Conservation (phyloP, 2,888 invertebrate genomes). For the Epirrhoe tristata region DNA sequence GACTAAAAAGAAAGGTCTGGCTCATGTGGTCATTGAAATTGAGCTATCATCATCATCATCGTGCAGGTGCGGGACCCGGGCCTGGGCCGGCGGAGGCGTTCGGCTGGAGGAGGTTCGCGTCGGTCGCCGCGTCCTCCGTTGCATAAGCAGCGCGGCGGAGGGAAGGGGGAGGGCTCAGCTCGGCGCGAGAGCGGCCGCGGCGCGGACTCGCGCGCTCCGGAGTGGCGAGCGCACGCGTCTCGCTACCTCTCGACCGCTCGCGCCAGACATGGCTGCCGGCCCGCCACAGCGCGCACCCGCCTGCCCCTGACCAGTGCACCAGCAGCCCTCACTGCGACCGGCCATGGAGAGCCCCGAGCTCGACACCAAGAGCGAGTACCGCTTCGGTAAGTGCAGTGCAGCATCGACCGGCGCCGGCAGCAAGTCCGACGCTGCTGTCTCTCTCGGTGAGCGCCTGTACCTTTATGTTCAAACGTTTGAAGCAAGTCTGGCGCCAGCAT, state of each 20-base stretch:
- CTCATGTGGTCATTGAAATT: too few relatives aligned
- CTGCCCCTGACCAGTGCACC: slow-evolving; percentile 29
- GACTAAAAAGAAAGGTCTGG: too few relatives aligned
- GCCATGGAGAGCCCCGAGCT: slow-evolving; percentile 57
- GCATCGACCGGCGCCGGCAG: background rate
- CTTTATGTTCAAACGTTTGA: too few relatives aligned
- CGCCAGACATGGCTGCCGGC: slow-evolving; percentile 41
- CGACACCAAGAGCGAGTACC: slow-evolving; percentile 69
- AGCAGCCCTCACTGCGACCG: background rate
- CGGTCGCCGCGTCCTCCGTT: slow-evolving; percentile 47
- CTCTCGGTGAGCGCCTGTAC: background rate
- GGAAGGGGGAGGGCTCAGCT: slow-evolving; percentile 36
- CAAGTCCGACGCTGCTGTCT: background rate
- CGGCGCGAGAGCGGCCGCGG: slow-evolving; percentile 36
- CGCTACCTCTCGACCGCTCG: slow-evolving; percentile 38
- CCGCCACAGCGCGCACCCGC: slow-evolving; percentile 48
- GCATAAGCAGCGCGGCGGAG: slow-evolving; percentile 44
- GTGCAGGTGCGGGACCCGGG: too few relatives aligned
- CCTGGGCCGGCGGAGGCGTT: background rate
- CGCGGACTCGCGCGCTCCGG: slow-evolving; percentile 43
- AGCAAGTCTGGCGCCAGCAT: too few relatives aligned
- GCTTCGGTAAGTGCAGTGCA: slow-evolving; percentile 73
- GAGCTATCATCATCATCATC: too few relatives aligned
- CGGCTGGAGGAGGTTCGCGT: slow-evolving; percentile 7
- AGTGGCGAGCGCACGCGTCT: slow-evolving; percentile 46